Conservation (phyloP, 1,140 invertebrate genomes). For the Stegodyphus mimosarum region DNA sequence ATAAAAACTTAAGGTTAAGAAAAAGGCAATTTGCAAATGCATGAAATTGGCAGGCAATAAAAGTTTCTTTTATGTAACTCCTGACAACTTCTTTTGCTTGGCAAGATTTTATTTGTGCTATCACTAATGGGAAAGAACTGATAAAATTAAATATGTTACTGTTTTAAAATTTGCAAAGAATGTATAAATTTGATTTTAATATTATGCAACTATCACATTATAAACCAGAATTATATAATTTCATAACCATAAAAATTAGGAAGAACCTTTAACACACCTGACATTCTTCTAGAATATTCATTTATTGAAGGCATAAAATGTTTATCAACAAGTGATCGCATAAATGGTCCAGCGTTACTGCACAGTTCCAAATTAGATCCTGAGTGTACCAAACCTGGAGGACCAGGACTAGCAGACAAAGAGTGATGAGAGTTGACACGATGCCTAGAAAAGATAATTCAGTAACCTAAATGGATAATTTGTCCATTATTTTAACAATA, state of each 20-base stretch:
- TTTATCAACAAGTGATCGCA: slow-evolving; percentile 56
- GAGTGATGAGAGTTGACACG: slow-evolving; percentile 54
- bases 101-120: too few relatives aligned
- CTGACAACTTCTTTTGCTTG: too few relatives aligned
- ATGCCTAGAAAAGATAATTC: slow-evolving; percentile 36
- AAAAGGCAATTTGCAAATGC: too few relatives aligned
- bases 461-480: neutral
- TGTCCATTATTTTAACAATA: too few relatives aligned
- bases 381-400: slow-evolving; percentile 47
- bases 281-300: slow-evolving; percentile 54
- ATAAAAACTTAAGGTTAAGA: too few relatives aligned
- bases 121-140: too few relatives aligned
- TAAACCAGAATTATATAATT: too few relatives aligned
- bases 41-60: too few relatives aligned
- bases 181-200: neutral
- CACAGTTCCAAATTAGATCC: slow-evolving; percentile 57
- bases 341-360: slow-evolving; percentile 54
- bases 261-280: slow-evolving; percentile 12
- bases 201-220: too few relatives aligned
- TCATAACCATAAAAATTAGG: neutral
- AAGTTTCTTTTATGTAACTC: too few relatives aligned
- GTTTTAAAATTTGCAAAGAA: neutral
- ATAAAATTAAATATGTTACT: too few relatives aligned
- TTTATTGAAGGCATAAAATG: slow-evolving; percentile 57
- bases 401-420: slow-evolving; percentile 55